Evolutionary conservation across 2,797 vertebrate genomes (phyloP), one percentile per base, ranked within the genome.

Genomic region (Sebastes jordani): DNA sequence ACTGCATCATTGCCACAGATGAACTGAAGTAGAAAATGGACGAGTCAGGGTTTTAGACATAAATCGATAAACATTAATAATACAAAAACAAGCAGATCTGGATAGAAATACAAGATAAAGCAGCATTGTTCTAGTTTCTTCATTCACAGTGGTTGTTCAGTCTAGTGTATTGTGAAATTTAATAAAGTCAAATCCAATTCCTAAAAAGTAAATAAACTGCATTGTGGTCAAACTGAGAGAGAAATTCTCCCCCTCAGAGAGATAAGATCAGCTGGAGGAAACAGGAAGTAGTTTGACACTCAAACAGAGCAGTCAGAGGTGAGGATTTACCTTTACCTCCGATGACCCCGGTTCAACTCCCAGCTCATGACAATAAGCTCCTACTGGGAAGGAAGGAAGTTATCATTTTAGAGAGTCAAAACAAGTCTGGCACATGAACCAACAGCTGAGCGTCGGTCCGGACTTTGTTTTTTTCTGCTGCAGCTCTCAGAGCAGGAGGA

Each of bases 271-370:
- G 60, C 52, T n/a, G 77, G 52, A 78, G 56, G 71, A 74, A 83
- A 77, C 81, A 82, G 87, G 89, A 89, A 88, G 80, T 74, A 52
- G 76, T 85, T 77, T 73, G 38, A 66, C 64, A 29, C 67, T 59
- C 58, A 49, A n/a, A 59, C n/a, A 63, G 55, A 59, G 38, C 8
- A 5, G 18, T n/a, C 55, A 10, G 30, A 16, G 52, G 25, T 11
- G 60, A 34, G 22, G 64, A 38, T 72, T 75, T 38, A 76, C 68
- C 67, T 58, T 78, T 27, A 71, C 74, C 71, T 68, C 38, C 7
- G 11, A 1, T 61, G 67, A 87, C 82, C 78, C 30, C 0, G 56
- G 10, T 46, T 68, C 65, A 49, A 6, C 62, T 66, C 34, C 10
- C 29, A 6, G 54, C 38, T 58, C 71, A 6, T 9, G 54, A 78